Evolutionary conservation across 2,113 vertebrate genomes (phyloP), one percentile per base, ranked within the genome.

Genomic region (Gallinago jamesoni): DNA sequence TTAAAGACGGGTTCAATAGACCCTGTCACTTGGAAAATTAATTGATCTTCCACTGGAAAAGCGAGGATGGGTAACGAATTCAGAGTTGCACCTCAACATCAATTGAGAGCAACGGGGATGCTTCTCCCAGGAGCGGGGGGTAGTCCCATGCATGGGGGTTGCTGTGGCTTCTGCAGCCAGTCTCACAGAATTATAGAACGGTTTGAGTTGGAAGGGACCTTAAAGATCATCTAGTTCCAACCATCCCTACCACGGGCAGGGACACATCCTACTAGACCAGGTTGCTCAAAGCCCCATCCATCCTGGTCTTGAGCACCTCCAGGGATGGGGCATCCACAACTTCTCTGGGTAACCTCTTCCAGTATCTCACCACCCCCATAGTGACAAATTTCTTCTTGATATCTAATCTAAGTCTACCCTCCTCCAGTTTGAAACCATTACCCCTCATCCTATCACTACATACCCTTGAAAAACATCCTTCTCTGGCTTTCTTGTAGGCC

Each of bases 11-110:
- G 39, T 39, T 81, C 75, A 67, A 68, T 48, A 83, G 41, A 66
- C 43, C 41, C 39, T 55, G 74, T 87, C 64, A 75, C 76, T 93
- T 82, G 82, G 69, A 90, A 95, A 95, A 94, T 81, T 33, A 93
- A 87, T 82, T 8, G 9, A 33, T 73, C 56, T 85, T 77, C 77
- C 3, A 2, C 41, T 81, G 52, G 53, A 56, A 6, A 77, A 62
- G 70, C 1, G 1, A 59, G 39, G 18, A 14, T 39, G 63, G 9
- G 48, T 47, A 18, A 63, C 4, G 1, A 60, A 83, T 41, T 18
- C 52, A 70, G 50, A 3, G 1, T 27, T 31, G 59, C n/a, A 79
- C 33, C 9, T 6, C 43, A 43, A 57, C 35, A 35, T 69, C 50
- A 16, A 13, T 35, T 22, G 43, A 85, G 53, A 76, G 63, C 78